phyloP scores from a whole-genome alignment of 2,113 vertebrate genomes.

The Sapajus apella region DNA sequence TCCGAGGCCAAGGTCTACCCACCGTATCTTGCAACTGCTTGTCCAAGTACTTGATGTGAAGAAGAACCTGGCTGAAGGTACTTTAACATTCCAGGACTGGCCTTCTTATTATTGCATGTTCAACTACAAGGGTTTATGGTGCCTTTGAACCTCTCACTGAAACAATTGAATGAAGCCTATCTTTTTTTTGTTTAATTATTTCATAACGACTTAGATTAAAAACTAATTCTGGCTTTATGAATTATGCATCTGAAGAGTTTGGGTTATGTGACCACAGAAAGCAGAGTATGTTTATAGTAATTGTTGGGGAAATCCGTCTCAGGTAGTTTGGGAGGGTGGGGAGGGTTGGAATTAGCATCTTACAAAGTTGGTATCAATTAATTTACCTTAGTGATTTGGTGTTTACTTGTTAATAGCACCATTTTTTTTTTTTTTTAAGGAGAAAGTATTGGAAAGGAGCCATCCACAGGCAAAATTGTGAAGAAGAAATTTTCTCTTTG shows the following conservation, averaged over 20 bases:
- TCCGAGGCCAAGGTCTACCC: neutral
- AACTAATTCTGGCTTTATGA: neutral
- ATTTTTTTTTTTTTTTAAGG: neutral
- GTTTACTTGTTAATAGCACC: neutral
- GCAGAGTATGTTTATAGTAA: neutral
- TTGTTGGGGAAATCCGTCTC: neutral
- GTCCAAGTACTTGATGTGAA: neutral
- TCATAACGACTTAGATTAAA: neutral
- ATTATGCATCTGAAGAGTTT: neutral
- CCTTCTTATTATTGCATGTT: neutral
- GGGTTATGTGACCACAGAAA: neutral
- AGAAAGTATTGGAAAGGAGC: neutral
- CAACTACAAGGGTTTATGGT: neutral
- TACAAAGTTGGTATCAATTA: neutral
- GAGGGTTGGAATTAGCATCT: neutral
- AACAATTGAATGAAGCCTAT: neutral
- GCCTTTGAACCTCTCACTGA: neutral
- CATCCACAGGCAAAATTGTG: neutral
- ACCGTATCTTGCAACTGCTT: neutral
- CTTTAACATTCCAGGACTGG: neutral
- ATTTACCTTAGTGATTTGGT: neutral
- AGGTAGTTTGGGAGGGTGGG: neutral
- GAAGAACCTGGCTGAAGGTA: neutral
- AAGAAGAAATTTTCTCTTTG: neutral
- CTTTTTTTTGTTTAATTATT: neutral